Evolutionary conservation across 2,888 invertebrate genomes (phyloP).

Genomic region (Itoplectis maculator): DNA sequence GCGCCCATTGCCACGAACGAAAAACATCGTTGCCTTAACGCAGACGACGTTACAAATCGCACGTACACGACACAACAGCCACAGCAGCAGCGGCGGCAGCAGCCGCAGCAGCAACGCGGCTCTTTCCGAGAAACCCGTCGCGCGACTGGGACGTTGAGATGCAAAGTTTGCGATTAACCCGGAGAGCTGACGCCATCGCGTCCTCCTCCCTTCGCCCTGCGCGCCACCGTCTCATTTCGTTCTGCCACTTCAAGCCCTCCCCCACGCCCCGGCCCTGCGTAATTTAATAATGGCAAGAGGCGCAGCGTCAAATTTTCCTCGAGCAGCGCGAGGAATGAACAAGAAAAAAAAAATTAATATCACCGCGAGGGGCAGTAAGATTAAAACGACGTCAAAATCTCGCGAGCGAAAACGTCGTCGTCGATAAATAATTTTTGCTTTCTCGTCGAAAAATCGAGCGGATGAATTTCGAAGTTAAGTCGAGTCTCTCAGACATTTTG

Average conservation of each 20-base stretch:
- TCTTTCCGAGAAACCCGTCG: neutral
- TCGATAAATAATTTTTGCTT: too few species aligned
- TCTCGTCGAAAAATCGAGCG: too few species aligned
- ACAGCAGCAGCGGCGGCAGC: too few species aligned
- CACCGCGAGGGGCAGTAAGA: neutral
- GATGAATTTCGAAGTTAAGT: too few species aligned
- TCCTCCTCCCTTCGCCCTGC: neutral
- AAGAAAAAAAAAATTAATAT: constrained; percentile 10
- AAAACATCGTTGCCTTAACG: constrained; percentile 14
- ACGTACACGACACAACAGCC: neutral
- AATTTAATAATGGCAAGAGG: constrained; percentile 19
- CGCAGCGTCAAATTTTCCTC: constrained; percentile 3
- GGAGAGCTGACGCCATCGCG: constrained; percentile 14
- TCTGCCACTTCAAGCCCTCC: constrained; percentile 1
- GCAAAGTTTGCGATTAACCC: constrained; percentile 33
- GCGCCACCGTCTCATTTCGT: constrained; percentile 4
- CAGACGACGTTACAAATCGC: neutral
- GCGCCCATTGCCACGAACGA: constrained; percentile 1
- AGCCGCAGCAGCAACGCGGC: neutral
- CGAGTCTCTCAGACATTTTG: too few species aligned
- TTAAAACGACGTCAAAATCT: neutral
- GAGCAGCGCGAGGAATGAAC: too few species aligned
- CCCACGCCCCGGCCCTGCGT: neutral
- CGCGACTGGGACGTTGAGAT: constrained; percentile 19
- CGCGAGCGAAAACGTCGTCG: neutral